These are phyloP conservation scores for Drosophila ustulata DNA, from an alignment of 2,888 invertebrate genomes.

Conservation along the genomic window DNA sequence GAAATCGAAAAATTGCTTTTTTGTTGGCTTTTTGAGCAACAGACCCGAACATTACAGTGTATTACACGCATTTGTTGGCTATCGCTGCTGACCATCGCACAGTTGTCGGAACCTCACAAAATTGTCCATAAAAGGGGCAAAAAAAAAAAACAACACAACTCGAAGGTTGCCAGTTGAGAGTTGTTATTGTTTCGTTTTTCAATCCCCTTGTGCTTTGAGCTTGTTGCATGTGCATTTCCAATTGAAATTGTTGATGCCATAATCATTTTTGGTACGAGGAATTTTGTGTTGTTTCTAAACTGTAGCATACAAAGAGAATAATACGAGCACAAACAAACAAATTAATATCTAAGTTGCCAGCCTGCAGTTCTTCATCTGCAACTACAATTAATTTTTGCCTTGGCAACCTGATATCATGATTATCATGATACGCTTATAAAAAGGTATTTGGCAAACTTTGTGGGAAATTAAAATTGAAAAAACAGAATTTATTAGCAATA, in stretches of 20 bases:
- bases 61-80: conserved; percentile 9
- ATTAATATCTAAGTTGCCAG: background rate
- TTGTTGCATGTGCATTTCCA: conserved; percentile 46
- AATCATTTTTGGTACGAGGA: conserved; percentile 13
- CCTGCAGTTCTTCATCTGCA: background rate
- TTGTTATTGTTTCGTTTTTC: conserved; percentile 8
- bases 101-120: conserved; percentile 16
- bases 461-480: too few relatives aligned
- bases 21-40: background rate
- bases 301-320: background rate
- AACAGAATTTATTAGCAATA: too few relatives aligned
- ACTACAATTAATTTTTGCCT: background rate
- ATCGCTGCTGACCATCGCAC: background rate
- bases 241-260: conserved; percentile 41
- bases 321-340: background rate
- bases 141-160: conserved; percentile 17
- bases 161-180: conserved; percentile 26
- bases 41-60: background rate
- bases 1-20: conserved; percentile 1
- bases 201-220: conserved; percentile 8
- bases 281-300: background rate
- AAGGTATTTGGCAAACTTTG: too few relatives aligned
- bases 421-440: background rate
- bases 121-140: conserved; percentile 38
- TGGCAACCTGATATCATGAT: background rate